Evolutionary conservation across 2,797 vertebrate genomes (phyloP).

Genomic region (Poeciliopsis gracilis): DNA sequence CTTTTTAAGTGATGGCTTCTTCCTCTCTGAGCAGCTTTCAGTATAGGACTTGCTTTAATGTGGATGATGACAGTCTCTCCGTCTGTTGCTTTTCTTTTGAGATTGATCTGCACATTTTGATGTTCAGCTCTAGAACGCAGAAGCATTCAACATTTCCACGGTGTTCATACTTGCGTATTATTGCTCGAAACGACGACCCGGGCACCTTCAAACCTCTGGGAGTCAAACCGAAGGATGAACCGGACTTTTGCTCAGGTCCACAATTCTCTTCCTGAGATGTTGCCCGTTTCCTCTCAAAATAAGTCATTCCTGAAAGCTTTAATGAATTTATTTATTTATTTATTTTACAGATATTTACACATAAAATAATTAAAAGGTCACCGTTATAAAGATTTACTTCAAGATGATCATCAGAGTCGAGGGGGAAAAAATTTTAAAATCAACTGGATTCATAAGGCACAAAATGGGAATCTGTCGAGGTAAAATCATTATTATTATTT

Average conservation of each 20-base stretch:
- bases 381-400: constrained; percentile 12
- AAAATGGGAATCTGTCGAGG: neutral
- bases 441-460: neutral
- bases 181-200: neutral
- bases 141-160: neutral
- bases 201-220: neutral
- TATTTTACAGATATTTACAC: constrained; percentile 55
- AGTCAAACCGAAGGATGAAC: neutral
- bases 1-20: neutral
- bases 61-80: neutral
- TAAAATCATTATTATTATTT: too few species aligned
- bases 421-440: neutral
- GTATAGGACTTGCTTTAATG: neutral
- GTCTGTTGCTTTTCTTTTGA: neutral
- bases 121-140: neutral
- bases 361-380: constrained; percentile 21
- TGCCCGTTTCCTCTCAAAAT: neutral
- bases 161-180: neutral
- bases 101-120: neutral
- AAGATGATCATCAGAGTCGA: neutral
- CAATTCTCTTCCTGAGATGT: neutral
- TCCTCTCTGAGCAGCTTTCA: neutral
- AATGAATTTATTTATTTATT: constrained; percentile 19
- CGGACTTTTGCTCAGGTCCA: neutral
- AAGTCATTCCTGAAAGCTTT: constrained; percentile 12